phyloP scores from a whole-genome alignment of 2,797 vertebrate species.

The Leptodactylus fallax region DNA sequence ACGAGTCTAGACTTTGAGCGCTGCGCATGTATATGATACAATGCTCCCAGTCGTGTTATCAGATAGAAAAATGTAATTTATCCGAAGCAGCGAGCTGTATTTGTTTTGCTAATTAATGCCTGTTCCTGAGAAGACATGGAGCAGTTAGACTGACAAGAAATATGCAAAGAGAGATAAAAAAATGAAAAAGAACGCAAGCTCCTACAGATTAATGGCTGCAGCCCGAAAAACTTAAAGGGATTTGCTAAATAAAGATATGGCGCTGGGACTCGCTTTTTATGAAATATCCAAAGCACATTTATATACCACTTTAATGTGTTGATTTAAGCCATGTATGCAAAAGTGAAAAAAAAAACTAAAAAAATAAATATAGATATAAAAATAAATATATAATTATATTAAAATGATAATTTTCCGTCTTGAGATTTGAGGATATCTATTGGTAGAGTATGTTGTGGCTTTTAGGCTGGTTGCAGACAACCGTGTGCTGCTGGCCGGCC shows the following conservation, averaged over 20 bases:
- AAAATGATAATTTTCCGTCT: no score
- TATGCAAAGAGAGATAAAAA: constrained; percentile 52
- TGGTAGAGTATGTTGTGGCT: no score
- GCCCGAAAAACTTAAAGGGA: constrained; percentile 33
- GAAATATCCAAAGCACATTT: background rate
- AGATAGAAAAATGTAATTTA: constrained; percentile 61
- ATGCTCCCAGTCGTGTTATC: constrained; percentile 41
- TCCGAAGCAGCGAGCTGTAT: constrained; percentile 53
- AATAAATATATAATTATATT: no score
- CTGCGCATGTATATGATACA: constrained; percentile 30
- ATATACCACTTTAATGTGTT: background rate
- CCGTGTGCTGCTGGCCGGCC: no score
- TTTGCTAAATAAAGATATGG: constrained; percentile 16
- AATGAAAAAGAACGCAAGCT: constrained; percentile 5
- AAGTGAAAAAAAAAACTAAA: background rate
- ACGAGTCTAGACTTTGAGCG: constrained; percentile 42
- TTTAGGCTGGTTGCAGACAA: no score
- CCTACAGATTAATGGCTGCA: constrained; percentile 46
- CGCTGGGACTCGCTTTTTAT: background rate
- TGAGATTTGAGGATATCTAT: no score
- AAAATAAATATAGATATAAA: background rate
- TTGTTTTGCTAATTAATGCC: constrained; percentile 63
- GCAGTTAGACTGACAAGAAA: constrained; percentile 58
- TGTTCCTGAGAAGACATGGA: constrained; percentile 53
- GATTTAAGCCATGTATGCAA: background rate